Percentiles rank a stretch among this genome's conserved stretches.
phyloP scores from a whole-genome alignment of 2,113 vertebrate genomes.

The Nibea albiflora region DNA sequence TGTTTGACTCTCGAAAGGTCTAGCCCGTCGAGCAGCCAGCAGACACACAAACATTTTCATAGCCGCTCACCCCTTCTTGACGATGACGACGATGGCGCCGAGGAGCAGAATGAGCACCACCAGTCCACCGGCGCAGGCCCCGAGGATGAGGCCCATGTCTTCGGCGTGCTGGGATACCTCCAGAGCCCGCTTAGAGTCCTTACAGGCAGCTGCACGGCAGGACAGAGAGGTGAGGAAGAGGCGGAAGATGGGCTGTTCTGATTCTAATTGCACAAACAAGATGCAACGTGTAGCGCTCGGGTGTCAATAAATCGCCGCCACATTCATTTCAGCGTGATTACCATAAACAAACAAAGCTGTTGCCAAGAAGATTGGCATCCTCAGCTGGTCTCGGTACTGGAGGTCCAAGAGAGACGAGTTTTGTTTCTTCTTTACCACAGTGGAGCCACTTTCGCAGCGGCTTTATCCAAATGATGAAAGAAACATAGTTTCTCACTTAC shows the following conservation, averaged over 20 bases:
- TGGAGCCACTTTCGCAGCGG: no score
- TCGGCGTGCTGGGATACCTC: conserved; percentile 94
- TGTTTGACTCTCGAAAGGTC: conserved; percentile 41
- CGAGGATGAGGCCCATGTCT: conserved; percentile 96
- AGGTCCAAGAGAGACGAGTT: neutral
- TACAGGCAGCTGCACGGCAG: conserved; percentile 88
- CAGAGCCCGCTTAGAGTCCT: conserved; percentile 90
- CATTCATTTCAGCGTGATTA: conserved; percentile 33
- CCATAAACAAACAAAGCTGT: conserved; percentile 22
- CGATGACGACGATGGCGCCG: conserved; percentile 91
- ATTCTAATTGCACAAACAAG: neutral
- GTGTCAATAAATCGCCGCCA: conserved; percentile 25
- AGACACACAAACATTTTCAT: conserved; percentile 9
- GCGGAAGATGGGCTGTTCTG: neutral
- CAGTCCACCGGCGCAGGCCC: conserved; percentile 92
- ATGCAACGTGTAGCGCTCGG: neutral
- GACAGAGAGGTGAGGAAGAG: neutral
- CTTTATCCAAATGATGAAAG: neutral
- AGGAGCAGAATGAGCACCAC: conserved; percentile 92
- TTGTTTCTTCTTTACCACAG: conserved; percentile 1
- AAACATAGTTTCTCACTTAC: neutral
- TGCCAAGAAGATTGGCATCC: conserved; percentile 19
- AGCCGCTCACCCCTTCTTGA: conserved; percentile 92
- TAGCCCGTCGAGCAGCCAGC: neutral
- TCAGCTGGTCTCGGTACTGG: neutral